phyloP scores from a whole-genome alignment of 2,113 vertebrate genomes.

The Poeciliopsis retropinna region DNA sequence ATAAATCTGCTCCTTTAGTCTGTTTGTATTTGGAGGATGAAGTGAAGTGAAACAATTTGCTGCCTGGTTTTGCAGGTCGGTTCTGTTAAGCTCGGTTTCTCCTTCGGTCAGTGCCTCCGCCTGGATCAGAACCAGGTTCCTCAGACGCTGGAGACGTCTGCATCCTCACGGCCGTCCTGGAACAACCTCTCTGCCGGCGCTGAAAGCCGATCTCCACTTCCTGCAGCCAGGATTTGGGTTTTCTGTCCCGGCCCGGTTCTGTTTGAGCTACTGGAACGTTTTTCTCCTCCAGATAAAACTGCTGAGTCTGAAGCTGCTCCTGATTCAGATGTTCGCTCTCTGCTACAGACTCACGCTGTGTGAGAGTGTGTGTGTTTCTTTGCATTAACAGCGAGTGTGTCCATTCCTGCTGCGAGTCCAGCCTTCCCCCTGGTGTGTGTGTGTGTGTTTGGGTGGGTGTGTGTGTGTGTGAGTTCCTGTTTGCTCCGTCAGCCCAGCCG shows the following conservation, averaged over 20 bases:
- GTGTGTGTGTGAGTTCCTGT: neutral
- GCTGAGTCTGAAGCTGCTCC: too few species aligned
- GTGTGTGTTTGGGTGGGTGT: neutral
- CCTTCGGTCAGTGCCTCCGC: too few species aligned
- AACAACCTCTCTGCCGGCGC: neutral
- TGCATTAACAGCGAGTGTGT: neutral
- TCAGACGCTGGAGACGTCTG: slow-evolving; percentile 2
- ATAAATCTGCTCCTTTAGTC: too few species aligned
- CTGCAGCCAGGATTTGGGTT: neutral
- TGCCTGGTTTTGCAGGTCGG: too few species aligned
- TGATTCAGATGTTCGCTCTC: neutral
- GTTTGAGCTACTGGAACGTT: neutral
- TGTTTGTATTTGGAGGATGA: too few species aligned
- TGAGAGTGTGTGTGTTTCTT: neutral
- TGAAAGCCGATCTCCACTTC: too few species aligned
- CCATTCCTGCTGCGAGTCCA: neutral
- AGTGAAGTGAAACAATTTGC: too few species aligned
- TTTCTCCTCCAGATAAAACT: neutral
- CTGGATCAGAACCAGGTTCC: too few species aligned
- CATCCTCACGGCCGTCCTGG: neutral
- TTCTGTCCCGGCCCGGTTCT: neutral
- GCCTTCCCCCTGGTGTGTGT: neutral
- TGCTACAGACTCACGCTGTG: neutral
- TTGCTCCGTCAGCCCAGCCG: neutral
- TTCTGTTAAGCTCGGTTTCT: too few species aligned